Base-by-base conservation (phyloP, 2,888 invertebrate genomes). In the Plagodis dolabraria region DNA sequence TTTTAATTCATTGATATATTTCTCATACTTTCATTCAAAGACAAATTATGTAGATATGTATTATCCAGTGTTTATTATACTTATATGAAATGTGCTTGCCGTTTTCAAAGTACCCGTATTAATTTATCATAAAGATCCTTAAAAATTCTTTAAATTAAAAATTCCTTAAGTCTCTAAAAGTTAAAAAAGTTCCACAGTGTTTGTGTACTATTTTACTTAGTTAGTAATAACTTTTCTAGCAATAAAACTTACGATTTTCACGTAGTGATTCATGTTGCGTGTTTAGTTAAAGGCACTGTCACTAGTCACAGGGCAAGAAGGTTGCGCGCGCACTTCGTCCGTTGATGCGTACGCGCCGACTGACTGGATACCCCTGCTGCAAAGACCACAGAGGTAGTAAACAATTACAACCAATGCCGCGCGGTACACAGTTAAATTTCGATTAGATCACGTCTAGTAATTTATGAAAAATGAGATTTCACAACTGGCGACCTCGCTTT, bases 331-430 rank as follows among this genome's bases (percentile, higher is more conserved):
- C 77, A 75, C 82, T 79, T 77, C 76, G 77, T 78, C 70, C 77
- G 81, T 70, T 74, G 77, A 76, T 83, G 83, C 79, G 85, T 78
- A 72, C 77, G 79, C 81, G 79, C 77, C 76, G 79, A 86, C 84
- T 87, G 85, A 74, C 79, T 74, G 75, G 76, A 77, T 40, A 75
- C 79, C 79, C 81, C 86, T 89, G 89, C 86, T 89, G 89, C 85
- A 86, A 89, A 65, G 81, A 77, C 80, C 84, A 85, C 70, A 73
- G 87, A 83, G 83, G 88, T 86, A 87, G 87, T 57, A 52, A 57
- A 75, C 77, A 76, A 79, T 80, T 80, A 80, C 77, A 60, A 43
- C 68, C 75, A 82, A 78, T 80, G 75, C 79, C 81, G 76, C 81
- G 70, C 75, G 70, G 57, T 55, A 53, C 53, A 60, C 65, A 64